Conservation (phyloP, 2,888 invertebrate genomes). For the Apocheima hispidaria region DNA sequence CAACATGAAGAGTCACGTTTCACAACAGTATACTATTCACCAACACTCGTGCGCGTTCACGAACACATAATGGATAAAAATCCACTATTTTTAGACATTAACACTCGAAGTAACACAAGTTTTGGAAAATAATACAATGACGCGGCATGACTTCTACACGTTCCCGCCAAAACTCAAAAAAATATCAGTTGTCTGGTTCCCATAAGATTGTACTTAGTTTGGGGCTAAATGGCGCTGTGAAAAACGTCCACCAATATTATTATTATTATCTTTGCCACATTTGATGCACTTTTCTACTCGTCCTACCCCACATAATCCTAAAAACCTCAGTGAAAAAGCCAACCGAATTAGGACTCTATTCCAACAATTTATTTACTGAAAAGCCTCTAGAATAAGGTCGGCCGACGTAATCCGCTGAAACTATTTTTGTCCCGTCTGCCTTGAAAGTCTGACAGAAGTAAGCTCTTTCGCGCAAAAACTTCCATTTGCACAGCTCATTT, state of each 20-base stretch:
- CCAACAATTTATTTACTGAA: conserved; percentile 37
- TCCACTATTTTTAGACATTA: too few species aligned
- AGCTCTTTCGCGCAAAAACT: conserved; percentile 34
- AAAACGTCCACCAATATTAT: too few species aligned
- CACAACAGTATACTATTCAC: too few species aligned
- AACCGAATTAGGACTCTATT: conserved; percentile 40
- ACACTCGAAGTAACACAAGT: too few species aligned
- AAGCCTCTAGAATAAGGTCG: conserved; percentile 42
- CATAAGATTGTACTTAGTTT: background rate
- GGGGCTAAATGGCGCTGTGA: too few species aligned
- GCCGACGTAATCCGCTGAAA: conserved; percentile 48
- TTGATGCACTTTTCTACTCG: background rate
- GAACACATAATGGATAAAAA: too few species aligned
- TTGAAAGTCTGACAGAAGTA: conserved; percentile 38
- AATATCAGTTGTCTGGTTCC: too few species aligned
- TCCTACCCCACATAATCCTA: background rate
- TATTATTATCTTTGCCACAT: background rate
- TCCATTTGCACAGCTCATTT: conserved; percentile 28
- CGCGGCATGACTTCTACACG: too few species aligned
- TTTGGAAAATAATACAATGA: too few species aligned
- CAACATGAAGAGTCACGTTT: too few species aligned
- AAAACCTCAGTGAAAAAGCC: conserved; percentile 7
- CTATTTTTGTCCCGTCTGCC: conserved; percentile 48
- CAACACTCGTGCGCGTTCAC: too few species aligned
- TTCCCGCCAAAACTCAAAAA: too few species aligned